Percentiles rank a stretch among this genome's conserved stretches.
Evolutionary conservation across 2,113 vertebrate species (phyloP).

Genomic region (Thinocorus orbignyianus): DNA sequence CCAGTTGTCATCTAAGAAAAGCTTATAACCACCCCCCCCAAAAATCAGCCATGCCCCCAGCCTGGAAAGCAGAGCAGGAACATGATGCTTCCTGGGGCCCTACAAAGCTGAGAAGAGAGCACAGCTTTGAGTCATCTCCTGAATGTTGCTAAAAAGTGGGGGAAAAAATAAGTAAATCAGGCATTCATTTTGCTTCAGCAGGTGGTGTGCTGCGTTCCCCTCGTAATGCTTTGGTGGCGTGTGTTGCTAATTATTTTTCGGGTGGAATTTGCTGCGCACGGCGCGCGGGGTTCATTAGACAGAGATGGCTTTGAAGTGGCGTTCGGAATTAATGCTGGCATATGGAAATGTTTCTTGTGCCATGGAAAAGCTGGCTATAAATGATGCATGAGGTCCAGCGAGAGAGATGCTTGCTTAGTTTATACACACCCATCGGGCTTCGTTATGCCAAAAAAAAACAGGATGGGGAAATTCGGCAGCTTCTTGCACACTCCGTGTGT

Average conservation of each 20-base stretch:
- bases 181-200: conserved; percentile 66
- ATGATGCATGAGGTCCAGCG: conserved; percentile 59
- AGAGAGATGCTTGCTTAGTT: conserved; percentile 42
- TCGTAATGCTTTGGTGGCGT: conserved; percentile 34
- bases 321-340: conserved; percentile 57
- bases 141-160: conserved; percentile 27
- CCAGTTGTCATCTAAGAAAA: background rate
- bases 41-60: background rate
- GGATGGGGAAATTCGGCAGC: background rate
- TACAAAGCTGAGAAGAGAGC: background rate
- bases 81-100: background rate
- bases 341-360: conserved; percentile 46
- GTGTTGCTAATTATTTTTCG: conserved; percentile 60
- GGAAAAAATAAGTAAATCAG: conserved; percentile 34
- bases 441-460: background rate
- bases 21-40: background rate
- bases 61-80: background rate
- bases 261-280: conserved; percentile 32
- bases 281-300: conserved; percentile 52
- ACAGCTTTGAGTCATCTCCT: conserved; percentile 17
- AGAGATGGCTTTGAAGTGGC: conserved; percentile 61
- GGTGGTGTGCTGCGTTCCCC: conserved; percentile 44
- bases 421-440: conserved; percentile 30
- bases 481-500: background rate
- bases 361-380: conserved; percentile 43